Conservation (phyloP, 2,113 vertebrate genomes). For the Boleophthalmus pectinirostris region DNA sequence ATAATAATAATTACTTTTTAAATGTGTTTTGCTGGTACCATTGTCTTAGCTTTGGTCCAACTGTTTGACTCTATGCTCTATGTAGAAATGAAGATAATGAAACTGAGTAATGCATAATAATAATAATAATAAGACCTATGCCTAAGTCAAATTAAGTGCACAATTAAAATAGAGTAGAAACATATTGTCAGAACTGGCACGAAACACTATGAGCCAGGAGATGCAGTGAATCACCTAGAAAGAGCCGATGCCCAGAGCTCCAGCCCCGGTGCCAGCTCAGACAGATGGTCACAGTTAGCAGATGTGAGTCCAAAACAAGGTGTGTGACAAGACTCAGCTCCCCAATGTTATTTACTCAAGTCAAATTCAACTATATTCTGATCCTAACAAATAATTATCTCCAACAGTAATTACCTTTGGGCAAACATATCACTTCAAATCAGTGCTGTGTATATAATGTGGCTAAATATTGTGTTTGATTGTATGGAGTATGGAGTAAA, state of each 20-base stretch:
- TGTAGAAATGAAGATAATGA: too few relatives aligned
- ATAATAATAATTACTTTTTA: too few relatives aligned
- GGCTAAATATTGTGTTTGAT: background rate
- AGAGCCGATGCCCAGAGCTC: slow-evolving; percentile 16
- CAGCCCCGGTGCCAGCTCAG: slow-evolving; percentile 24
- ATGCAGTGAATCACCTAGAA: slow-evolving; percentile 31
- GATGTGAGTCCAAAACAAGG: slow-evolving; percentile 51
- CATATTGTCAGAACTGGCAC: background rate
- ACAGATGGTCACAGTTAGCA: slow-evolving; percentile 60
- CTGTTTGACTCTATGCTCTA: too few relatives aligned
- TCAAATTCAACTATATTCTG: slow-evolving; percentile 41
- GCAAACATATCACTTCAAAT: background rate
- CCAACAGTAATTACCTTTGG: background rate
- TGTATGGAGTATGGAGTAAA: background rate
- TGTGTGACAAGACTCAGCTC: slow-evolving; percentile 45
- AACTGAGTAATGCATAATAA: background rate
- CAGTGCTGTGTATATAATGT: background rate
- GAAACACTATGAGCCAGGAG: slow-evolving; percentile 27
- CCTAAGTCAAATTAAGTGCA: background rate
- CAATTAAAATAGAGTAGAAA: background rate
- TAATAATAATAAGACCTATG: background rate
- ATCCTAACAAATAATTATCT: background rate
- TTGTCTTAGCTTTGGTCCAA: too few relatives aligned
- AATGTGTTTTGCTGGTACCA: too few relatives aligned
- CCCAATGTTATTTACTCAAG: slow-evolving; percentile 34